phyloP scores from a whole-genome alignment of 1,140 invertebrate genomes.

The Drosophila ananassae region DNA sequence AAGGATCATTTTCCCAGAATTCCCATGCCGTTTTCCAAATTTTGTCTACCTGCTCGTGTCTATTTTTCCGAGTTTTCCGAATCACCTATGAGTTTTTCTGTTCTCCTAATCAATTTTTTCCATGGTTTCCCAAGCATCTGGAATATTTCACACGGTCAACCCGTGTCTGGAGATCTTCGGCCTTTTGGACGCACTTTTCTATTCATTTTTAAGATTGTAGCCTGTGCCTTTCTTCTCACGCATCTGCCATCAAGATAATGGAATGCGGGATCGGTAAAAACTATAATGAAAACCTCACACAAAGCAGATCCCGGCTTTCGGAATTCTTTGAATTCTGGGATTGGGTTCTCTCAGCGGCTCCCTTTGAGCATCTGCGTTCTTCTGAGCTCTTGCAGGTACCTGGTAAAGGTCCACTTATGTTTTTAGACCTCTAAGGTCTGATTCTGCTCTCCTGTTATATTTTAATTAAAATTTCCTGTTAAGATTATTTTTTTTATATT shows the following conservation, averaged over 20 bases:
- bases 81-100: background rate
- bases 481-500: background rate
- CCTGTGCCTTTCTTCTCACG: constrained; percentile 41
- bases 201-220: constrained; percentile 11
- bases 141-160: constrained; percentile 46
- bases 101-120: constrained; percentile 4
- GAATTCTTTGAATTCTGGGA: constrained; percentile 25
- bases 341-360: constrained; percentile 16
- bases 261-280: constrained; percentile 12
- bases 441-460: constrained; percentile 20
- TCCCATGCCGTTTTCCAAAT: constrained; percentile 18
- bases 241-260: constrained; percentile 38
- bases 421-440: background rate
- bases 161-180: constrained; percentile 20
- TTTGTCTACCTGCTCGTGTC: constrained; percentile 32
- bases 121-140: constrained; percentile 33
- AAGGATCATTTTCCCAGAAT: constrained; percentile 21
- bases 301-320: constrained; percentile 11
- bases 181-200: constrained; percentile 1
- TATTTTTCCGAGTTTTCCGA: constrained; percentile 12
- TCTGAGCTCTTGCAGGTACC: constrained; percentile 24
- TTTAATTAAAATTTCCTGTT: background rate
- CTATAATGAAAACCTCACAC: constrained; percentile 20
- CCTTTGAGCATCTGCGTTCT: constrained; percentile 32
- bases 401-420: constrained; percentile 7